A percentile compares a stretch with the other conserved stretches of the same genome.
These are phyloP conservation scores for Sebastes aleutianus DNA, from an alignment of 2,797 vertebrate species.

Conservation along the genomic window DNA sequence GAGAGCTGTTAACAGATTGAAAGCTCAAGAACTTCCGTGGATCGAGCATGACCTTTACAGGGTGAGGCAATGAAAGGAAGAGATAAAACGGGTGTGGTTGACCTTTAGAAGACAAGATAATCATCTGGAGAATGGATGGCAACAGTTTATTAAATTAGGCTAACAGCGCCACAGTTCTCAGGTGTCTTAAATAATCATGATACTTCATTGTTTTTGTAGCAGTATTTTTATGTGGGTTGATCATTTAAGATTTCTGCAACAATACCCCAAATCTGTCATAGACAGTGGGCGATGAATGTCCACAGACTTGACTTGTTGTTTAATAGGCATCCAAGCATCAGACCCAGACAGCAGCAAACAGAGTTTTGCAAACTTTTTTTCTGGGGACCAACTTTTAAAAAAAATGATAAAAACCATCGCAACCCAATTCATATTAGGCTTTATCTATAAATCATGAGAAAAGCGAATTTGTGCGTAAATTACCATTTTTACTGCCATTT, in stretches of 20 bases:
- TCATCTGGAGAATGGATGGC: slow-evolving; percentile 14
- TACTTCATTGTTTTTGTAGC: not conserved
- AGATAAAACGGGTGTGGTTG: slow-evolving; percentile 11
- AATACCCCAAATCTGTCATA: not conserved
- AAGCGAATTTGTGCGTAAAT: too few relatives aligned
- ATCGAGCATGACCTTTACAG: slow-evolving; percentile 55
- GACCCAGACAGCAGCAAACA: not conserved
- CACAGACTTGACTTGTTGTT: not conserved
- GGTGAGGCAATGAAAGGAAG: slow-evolving; percentile 5
- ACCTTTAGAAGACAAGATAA: slow-evolving; percentile 24
- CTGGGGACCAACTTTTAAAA: too few relatives aligned
- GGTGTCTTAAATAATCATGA: not conserved
- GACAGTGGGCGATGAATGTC: not conserved
- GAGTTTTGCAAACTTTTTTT: not conserved
- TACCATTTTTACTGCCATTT: too few relatives aligned
- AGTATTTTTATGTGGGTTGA: not conserved
- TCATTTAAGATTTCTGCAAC: not conserved
- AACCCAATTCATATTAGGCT: too few relatives aligned
- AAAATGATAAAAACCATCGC: too few relatives aligned
- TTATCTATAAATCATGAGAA: too few relatives aligned
- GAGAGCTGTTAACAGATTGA: slow-evolving; percentile 33
- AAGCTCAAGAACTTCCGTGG: slow-evolving; percentile 31
- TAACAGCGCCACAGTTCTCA: not conserved
- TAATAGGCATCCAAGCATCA: not conserved
- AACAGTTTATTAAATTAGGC: not conserved